Conservation (phyloP, 2,888 invertebrate genomes). For the Hyalella azteca region DNA sequence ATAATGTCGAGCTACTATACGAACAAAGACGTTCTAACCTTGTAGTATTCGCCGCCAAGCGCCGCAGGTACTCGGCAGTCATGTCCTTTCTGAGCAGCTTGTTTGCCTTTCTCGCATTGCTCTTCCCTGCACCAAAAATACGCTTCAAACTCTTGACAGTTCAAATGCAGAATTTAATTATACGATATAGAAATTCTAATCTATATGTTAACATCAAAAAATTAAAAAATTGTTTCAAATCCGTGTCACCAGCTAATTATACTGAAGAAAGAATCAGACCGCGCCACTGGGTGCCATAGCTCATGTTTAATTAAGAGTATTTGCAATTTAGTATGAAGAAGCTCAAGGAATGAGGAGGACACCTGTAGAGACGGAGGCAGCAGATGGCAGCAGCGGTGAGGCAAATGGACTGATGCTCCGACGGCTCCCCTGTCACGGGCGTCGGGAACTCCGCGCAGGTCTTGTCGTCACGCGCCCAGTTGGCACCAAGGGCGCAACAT, state of each 20-base stretch:
- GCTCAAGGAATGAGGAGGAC: slow-evolving; percentile 48
- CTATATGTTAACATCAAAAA: too few relatives aligned
- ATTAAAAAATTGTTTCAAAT: too few relatives aligned
- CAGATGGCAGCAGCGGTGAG: slow-evolving; percentile 72
- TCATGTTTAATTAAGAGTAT: too few relatives aligned
- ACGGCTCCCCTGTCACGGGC: slow-evolving; percentile 68
- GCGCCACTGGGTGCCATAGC: too few relatives aligned
- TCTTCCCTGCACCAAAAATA: too few relatives aligned
- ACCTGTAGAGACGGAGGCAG: slow-evolving; percentile 69
- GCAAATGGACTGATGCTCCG: slow-evolving; percentile 70
- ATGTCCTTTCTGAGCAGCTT: slow-evolving; percentile 49
- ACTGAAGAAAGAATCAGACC: too few relatives aligned
- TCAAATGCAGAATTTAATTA: too few relatives aligned
- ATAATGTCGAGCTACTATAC: too few relatives aligned
- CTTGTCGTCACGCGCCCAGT: slow-evolving; percentile 66
- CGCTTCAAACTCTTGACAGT: too few relatives aligned
- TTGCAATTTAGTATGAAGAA: too few relatives aligned
- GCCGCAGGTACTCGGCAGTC: slow-evolving; percentile 45
- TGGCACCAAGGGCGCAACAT: slow-evolving; percentile 68
- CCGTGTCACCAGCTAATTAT: too few relatives aligned
- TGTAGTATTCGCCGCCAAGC: slow-evolving; percentile 51
- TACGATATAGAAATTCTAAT: too few relatives aligned
- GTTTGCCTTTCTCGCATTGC: slow-evolving; percentile 52
- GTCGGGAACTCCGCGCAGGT: slow-evolving; percentile 66
- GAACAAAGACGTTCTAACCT: slow-evolving; percentile 45